Percentiles rank a stretch among this genome's conserved stretches.
Evolutionary conservation across 2,888 invertebrate species (phyloP).

Genomic region (Cistogaster globosa): DNA sequence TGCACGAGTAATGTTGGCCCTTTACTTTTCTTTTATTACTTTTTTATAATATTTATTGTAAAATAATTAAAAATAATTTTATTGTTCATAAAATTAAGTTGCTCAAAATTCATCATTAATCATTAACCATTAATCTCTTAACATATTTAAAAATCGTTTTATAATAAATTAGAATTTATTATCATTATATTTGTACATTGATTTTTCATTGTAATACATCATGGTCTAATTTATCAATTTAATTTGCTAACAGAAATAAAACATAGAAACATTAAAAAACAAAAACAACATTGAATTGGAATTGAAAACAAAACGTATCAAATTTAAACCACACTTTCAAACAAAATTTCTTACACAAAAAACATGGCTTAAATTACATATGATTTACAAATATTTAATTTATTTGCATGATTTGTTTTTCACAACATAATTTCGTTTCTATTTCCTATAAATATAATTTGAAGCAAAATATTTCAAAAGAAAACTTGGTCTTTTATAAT

Average conservation of each 20-base stretch:
- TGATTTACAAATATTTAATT: conserved; percentile 26
- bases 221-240: conserved; percentile 2
- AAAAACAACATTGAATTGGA: conserved; percentile 51
- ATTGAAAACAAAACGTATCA: conserved; percentile 53
- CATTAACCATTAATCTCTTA: background rate
- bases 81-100: conserved; percentile 9
- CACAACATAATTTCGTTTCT: background rate
- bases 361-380: conserved; percentile 29
- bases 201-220: conserved; percentile 13
- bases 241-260: conserved; percentile 34
- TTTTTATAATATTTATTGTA: conserved; percentile 38
- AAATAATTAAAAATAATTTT: conserved; percentile 5
- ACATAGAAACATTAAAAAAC: background rate
- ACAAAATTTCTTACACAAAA: conserved; percentile 19
- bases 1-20: conserved; percentile 83
- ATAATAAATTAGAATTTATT: background rate
- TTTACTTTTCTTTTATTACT: conserved; percentile 68
- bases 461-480: background rate
- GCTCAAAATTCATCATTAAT: conserved; percentile 53
- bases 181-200: conserved; percentile 27
- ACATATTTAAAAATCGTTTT: background rate
- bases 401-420: conserved; percentile 53
- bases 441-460: background rate
- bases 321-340: conserved; percentile 26
- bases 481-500: background rate